These are phyloP conservation scores for Osmerus mordax DNA, from an alignment of 2,113 vertebrate species.

Conservation along the genomic window DNA sequence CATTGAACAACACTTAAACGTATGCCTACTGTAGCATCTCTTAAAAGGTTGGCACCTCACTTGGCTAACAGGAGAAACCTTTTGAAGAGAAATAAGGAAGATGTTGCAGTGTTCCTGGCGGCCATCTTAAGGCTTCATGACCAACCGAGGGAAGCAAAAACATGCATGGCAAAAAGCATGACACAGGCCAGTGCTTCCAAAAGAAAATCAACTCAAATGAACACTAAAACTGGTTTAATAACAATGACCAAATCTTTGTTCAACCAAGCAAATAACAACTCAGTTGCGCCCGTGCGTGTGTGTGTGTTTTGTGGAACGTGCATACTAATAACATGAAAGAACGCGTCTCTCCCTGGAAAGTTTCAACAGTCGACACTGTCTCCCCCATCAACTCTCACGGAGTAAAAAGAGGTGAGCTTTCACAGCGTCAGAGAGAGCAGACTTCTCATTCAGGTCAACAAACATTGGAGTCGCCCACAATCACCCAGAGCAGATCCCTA, in stretches of 20 bases:
- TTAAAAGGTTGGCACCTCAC: slow-evolving; percentile 49
- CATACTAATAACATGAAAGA: slow-evolving; percentile 56
- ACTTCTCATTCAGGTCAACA: slow-evolving; percentile 67
- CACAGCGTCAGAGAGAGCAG: slow-evolving; percentile 55
- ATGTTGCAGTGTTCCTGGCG: slow-evolving; percentile 16
- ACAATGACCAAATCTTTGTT: no score
- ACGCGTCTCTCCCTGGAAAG: slow-evolving; percentile 27
- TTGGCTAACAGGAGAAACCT: slow-evolving; percentile 37
- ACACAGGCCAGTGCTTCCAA: no score
- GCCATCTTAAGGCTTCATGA: slow-evolving; percentile 47
- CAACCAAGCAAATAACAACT: no score
- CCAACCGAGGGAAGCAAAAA: not conserved
- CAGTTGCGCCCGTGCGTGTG: slow-evolving; percentile 18
- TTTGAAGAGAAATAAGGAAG: slow-evolving; percentile 20
- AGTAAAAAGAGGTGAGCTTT: slow-evolving; percentile 62
- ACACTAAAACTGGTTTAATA: not conserved
- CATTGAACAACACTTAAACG: slow-evolving; percentile 22
- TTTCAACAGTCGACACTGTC: slow-evolving; percentile 21
- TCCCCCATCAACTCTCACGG: slow-evolving; percentile 62
- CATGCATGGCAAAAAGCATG: not conserved
- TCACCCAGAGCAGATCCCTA: slow-evolving; percentile 56
- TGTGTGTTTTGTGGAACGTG: slow-evolving; percentile 25
- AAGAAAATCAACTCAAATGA: not conserved
- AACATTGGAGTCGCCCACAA: slow-evolving; percentile 52
- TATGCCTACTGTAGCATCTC: slow-evolving; percentile 21